Conservation (phyloP, 2,888 invertebrate species). For the Phyllotreta cruciferae region DNA sequence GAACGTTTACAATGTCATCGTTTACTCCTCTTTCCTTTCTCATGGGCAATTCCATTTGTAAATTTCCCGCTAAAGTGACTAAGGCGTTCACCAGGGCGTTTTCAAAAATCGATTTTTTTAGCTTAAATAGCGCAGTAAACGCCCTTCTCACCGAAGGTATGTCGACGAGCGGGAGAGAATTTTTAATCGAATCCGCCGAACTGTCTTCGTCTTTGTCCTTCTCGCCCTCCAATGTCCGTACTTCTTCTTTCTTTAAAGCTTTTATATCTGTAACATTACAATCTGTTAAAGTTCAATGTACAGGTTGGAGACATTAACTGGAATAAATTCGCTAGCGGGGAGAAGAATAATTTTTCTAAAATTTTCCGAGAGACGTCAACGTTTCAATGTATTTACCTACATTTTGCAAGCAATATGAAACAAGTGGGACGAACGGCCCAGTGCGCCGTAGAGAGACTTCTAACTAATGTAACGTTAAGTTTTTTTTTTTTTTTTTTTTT, state of each 20-base stretch:
- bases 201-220: constrained; percentile 89
- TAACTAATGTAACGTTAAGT: no score
- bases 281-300: no score
- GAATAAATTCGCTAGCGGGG: no score
- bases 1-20: constrained; percentile 68
- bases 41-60: constrained; percentile 72
- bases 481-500: no score
- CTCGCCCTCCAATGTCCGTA: constrained; percentile 77
- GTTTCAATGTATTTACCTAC: no score
- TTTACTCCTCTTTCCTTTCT: constrained; percentile 55
- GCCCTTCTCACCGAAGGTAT: constrained; percentile 74
- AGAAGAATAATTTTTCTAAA: no score
- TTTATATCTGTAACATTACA: constrained; percentile 56
- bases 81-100: constrained; percentile 78
- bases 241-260: constrained; percentile 73
- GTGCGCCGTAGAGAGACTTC: no score
- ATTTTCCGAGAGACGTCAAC: no score
- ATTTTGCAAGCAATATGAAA: no score
- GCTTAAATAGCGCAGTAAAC: constrained; percentile 62
- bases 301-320: no score
- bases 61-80: constrained; percentile 73
- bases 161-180: constrained; percentile 66
- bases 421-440: no score
- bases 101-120: constrained; percentile 58
- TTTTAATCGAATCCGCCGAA: constrained; percentile 60